phyloP scores from a whole-genome alignment of 2,113 vertebrate species.

The Phaetusa simplex region DNA sequence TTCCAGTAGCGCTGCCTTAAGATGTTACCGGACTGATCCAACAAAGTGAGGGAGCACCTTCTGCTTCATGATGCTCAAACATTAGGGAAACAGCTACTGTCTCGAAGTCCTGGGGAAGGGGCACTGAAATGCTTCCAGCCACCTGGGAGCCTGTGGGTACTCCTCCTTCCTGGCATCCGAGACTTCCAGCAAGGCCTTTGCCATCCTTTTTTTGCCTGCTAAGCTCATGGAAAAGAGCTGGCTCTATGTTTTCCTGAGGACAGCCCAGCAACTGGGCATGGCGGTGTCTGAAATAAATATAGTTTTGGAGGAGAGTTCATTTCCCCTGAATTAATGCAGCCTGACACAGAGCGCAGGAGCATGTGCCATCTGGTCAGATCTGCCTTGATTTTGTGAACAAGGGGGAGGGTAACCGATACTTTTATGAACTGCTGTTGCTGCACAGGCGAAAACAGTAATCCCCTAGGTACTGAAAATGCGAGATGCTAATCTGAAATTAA shows the following conservation, averaged over 20 bases:
- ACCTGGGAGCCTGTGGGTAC: neutral
- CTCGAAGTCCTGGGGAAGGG: neutral
- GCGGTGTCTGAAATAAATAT: conserved; percentile 60
- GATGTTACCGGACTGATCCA: neutral
- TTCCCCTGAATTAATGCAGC: conserved; percentile 65
- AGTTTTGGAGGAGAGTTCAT: conserved; percentile 62
- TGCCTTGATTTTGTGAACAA: conserved; percentile 64
- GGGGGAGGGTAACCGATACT: conserved; percentile 65
- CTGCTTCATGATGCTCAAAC: neutral
- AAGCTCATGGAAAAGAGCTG: neutral
- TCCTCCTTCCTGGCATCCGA: neutral
- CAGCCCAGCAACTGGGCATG: conserved; percentile 44
- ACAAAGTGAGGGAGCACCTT: neutral
- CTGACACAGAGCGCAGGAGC: conserved; percentile 37
- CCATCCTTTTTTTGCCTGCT: neutral
- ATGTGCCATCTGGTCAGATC: conserved; percentile 64
- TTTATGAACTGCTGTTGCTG: conserved; percentile 39
- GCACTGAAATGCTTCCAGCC: neutral
- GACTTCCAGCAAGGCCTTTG: neutral
- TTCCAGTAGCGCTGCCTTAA: neutral
- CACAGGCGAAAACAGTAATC: conserved; percentile 4
- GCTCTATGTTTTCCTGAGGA: conserved; percentile 52
- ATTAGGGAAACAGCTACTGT: neutral
- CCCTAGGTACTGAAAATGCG: conserved; percentile 10
- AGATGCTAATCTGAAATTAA: conserved; percentile 65